Percentiles rank a stretch among this genome's conserved stretches.
phyloP scores from a whole-genome alignment of 2,797 vertebrate species.

The Sebastolobus alascanus region DNA sequence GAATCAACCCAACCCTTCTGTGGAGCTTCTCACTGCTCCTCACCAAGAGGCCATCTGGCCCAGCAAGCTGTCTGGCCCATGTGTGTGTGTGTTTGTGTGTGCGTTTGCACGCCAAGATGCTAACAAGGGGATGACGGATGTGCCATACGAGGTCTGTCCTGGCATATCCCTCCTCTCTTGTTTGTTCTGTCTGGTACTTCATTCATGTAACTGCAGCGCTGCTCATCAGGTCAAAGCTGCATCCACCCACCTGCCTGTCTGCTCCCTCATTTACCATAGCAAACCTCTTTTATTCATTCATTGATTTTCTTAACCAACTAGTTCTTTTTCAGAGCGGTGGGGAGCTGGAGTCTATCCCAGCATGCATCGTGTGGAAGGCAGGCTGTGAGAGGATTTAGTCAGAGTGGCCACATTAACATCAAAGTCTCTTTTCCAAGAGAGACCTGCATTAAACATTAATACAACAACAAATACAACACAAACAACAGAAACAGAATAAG shows the following conservation, averaged over 20 bases:
- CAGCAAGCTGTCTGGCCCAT: constrained; percentile 69
- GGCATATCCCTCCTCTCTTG: constrained; percentile 37
- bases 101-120: constrained; percentile 57
- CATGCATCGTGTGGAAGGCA: constrained; percentile 10
- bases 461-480: not conserved
- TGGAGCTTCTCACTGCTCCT: constrained; percentile 56
- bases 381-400: not conserved
- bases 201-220: constrained; percentile 27
- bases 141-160: constrained; percentile 36
- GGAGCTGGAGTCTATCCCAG: constrained; percentile 25
- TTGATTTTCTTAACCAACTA: constrained; percentile 45
- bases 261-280: constrained; percentile 1
- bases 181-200: constrained; percentile 34
- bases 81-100: constrained; percentile 31
- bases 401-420: not conserved
- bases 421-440: not conserved
- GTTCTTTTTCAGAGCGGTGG: not conserved
- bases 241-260: constrained; percentile 20
- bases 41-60: constrained; percentile 80
- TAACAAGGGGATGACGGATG: constrained; percentile 77
- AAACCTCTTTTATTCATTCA: constrained; percentile 17
- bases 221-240: constrained; percentile 49
- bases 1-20: constrained; percentile 64
- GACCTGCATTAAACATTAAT: not conserved
- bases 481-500: not conserved